A percentile compares a stretch with the other conserved stretches of the same genome.
These are phyloP conservation scores for Lerema accius DNA, from an alignment of 1,140 invertebrate genomes.

Conservation along the genomic window DNA sequence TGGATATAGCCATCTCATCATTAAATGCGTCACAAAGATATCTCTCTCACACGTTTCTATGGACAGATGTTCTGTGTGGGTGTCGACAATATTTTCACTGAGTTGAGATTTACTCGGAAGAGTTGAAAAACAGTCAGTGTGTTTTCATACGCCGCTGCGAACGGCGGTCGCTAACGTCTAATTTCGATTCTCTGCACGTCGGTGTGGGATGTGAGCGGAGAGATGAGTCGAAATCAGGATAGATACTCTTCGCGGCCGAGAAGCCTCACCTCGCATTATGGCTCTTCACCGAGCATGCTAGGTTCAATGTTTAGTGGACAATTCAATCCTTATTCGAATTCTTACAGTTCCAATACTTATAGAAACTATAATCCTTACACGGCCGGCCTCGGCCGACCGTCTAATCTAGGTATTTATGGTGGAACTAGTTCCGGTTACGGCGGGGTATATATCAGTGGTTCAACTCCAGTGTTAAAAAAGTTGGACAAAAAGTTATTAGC, in stretches of 20 bases:
- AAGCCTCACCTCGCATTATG: conserved; percentile 67
- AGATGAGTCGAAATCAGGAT: conserved; percentile 76
- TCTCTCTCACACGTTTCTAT: conserved; percentile 59
- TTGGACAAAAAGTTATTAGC: conserved; percentile 73
- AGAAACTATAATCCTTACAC: conserved; percentile 81
- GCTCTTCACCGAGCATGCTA: conserved; percentile 69
- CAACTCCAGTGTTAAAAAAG: conserved; percentile 82
- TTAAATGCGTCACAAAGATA: conserved; percentile 54
- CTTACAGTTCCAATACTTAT: conserved; percentile 66
- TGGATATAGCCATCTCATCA: conserved; percentile 52
- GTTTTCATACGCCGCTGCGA: conserved; percentile 60
- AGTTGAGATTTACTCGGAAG: conserved; percentile 57
- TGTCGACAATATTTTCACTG: conserved; percentile 71
- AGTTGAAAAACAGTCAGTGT: conserved; percentile 69
- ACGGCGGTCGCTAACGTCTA: conserved; percentile 45
- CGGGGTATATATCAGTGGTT: conserved; percentile 82
- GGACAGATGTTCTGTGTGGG: conserved; percentile 57
- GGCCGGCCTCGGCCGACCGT: conserved; percentile 61
- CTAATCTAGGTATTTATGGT: conserved; percentile 82
- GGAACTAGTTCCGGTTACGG: conserved; percentile 86
- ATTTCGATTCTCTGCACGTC: conserved; percentile 35
- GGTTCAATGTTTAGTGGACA: conserved; percentile 64
- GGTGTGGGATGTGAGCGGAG: conserved; percentile 56
- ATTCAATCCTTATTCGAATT: conserved; percentile 64
- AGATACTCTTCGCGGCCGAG: conserved; percentile 67